These are phyloP conservation scores for Drosophila nebulosa DNA, from an alignment of 1,140 invertebrate species.

Conservation along the genomic window DNA sequence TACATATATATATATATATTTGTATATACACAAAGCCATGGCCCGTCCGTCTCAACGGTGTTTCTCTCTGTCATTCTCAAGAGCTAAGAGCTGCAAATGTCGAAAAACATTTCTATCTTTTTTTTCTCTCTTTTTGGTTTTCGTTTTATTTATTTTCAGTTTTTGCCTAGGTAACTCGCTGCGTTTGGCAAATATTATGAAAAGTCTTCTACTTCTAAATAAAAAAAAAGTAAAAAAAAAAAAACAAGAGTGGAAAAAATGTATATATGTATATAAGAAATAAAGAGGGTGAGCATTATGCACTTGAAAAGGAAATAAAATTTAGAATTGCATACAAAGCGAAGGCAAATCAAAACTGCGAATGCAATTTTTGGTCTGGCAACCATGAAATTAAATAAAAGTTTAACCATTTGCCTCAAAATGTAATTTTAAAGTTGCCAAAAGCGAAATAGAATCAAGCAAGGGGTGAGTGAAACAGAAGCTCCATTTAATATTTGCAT, in stretches of 20 bases:
- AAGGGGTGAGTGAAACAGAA: not conserved
- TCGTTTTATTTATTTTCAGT: not conserved
- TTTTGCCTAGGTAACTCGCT: conserved; percentile 6
- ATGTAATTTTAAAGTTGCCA: conserved; percentile 1
- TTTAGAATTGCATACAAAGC: conserved; percentile 13
- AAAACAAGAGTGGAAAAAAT: not conserved
- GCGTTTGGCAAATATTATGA: conserved; percentile 15
- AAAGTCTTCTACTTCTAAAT: not conserved
- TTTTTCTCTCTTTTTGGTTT: not conserved
- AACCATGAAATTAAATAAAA: conserved; percentile 16
- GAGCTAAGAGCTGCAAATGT: conserved; percentile 11
- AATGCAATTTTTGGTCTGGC: conserved; percentile 13
- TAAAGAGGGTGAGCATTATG: not conserved
- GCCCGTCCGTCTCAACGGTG: conserved; percentile 1
- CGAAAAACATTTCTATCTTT: conserved; percentile 1
- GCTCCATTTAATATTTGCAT: not conserved
- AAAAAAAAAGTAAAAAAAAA: not conserved
- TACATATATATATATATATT: too few species aligned
- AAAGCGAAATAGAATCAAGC: not conserved
- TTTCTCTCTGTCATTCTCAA: conserved; percentile 21
- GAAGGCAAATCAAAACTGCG: not conserved
- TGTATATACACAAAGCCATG: not conserved
- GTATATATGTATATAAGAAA: not conserved
- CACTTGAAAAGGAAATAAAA: conserved; percentile 17
- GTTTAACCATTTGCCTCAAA: conserved; percentile 8